Conservation (phyloP, 2,888 invertebrate genomes). For the Microctonus aethiopoides region DNA sequence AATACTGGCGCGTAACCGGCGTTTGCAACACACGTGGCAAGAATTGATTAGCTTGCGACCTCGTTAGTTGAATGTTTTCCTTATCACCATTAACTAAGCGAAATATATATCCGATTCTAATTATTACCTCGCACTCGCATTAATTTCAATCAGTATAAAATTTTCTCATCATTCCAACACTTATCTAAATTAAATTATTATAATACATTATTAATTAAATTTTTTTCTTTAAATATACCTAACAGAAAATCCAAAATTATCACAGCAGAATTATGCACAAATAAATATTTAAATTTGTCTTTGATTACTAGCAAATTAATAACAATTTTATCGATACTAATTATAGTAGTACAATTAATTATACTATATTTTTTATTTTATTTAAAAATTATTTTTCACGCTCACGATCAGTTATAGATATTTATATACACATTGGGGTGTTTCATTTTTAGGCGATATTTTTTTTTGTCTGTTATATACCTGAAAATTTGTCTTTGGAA, state of each 20-base stretch:
- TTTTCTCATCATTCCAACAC: neutral
- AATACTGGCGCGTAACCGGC: conserved; percentile 19
- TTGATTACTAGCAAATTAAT: neutral
- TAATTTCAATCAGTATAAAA: neutral
- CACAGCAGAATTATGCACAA: too few species aligned
- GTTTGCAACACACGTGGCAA: conserved; percentile 30
- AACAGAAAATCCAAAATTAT: too few species aligned
- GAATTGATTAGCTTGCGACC: conserved; percentile 43
- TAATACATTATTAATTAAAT: too few species aligned
- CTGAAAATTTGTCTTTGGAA: too few species aligned
- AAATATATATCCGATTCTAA: neutral
- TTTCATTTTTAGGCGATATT: too few species aligned
- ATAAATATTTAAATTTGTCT: too few species aligned
- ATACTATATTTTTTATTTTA: too few species aligned
- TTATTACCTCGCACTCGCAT: neutral
- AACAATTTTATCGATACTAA: neutral
- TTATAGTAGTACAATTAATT: neutral
- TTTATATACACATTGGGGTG: too few species aligned
- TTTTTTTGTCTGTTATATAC: too few species aligned
- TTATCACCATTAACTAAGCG: conserved; percentile 4
- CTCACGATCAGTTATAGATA: neutral
- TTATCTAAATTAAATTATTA: too few species aligned
- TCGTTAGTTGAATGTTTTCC: conserved; percentile 32
- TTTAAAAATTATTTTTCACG: conserved; percentile 7
- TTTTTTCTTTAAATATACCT: too few species aligned